A percentile compares a stretch with the other conserved stretches of the same genome.
Evolutionary conservation across 1,140 invertebrate genomes (phyloP).

Genomic region (Batillaria attramentaria): DNA sequence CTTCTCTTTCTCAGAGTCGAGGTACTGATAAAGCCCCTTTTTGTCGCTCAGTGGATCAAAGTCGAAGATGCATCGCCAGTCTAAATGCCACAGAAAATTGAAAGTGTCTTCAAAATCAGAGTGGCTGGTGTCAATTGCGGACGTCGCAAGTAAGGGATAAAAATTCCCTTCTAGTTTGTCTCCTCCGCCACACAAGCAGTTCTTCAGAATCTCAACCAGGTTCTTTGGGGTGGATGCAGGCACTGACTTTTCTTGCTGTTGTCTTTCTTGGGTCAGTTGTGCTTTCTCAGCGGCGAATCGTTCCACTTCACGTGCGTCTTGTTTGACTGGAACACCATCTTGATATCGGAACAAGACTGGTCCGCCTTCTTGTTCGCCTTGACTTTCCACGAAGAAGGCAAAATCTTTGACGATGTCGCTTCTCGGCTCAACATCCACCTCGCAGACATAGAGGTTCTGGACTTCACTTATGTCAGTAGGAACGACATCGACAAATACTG

Average conservation of each 20-base stretch:
- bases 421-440: constrained; percentile 49
- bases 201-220: constrained; percentile 41
- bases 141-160: constrained; percentile 4
- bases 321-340: constrained; percentile 30
- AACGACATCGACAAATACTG: constrained; percentile 46
- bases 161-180: constrained; percentile 31
- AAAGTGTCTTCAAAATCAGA: constrained; percentile 27
- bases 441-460: constrained; percentile 36
- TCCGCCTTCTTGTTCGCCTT: not conserved
- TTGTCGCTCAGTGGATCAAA: constrained; percentile 43
- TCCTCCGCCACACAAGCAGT: constrained; percentile 44
- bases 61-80: constrained; percentile 50
- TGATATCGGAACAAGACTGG: constrained; percentile 31
- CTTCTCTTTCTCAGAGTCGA: constrained; percentile 41
- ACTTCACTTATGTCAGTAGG: not conserved
- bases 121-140: not conserved
- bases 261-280: constrained; percentile 33
- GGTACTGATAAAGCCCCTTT: constrained; percentile 44
- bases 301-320: constrained; percentile 10
- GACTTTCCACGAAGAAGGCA: constrained; percentile 36
- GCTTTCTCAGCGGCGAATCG: constrained; percentile 36
- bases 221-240: not conserved
- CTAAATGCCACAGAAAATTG: constrained; percentile 44
- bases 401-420: constrained; percentile 30
- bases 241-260: constrained; percentile 33